These are phyloP conservation scores for Sinocyclocheilus anophthalmus DNA, from an alignment of 2,113 vertebrate genomes.

Conservation along the genomic window DNA sequence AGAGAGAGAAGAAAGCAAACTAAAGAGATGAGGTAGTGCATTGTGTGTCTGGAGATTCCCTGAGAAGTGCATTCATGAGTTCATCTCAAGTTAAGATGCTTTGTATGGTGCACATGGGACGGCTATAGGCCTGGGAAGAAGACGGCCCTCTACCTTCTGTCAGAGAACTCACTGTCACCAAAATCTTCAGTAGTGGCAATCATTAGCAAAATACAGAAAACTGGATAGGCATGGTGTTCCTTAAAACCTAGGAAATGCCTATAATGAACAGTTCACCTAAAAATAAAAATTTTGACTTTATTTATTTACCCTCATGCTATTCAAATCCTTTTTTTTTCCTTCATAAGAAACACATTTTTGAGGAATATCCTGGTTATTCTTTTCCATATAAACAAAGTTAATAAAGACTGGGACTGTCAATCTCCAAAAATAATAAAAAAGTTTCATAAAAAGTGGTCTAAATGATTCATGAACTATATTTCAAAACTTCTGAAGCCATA, in stretches of 20 bases:
- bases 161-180: not conserved
- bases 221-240: not conserved
- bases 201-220: not conserved
- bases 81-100: constrained; percentile 48
- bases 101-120: constrained; percentile 12
- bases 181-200: not conserved
- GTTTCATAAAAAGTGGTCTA: not conserved
- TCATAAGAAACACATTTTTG: not conserved
- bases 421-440: not conserved
- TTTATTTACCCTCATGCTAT: not conserved
- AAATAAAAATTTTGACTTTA: not conserved
- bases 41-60: constrained; percentile 11
- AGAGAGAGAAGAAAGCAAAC: constrained; percentile 5
- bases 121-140: not conserved
- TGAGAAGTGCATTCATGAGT: constrained; percentile 30
- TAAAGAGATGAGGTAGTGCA: constrained; percentile 1
- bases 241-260: not conserved
- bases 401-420: not conserved
- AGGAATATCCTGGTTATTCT: not conserved
- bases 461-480: not conserved
- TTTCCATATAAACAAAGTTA: not conserved
- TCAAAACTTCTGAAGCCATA: not conserved
- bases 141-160: not conserved
- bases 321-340: not conserved
- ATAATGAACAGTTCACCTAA: not conserved